These are phyloP conservation scores for Lanistes nyassanus DNA, from an alignment of 1,140 invertebrate genomes.

Conservation along the genomic window DNA sequence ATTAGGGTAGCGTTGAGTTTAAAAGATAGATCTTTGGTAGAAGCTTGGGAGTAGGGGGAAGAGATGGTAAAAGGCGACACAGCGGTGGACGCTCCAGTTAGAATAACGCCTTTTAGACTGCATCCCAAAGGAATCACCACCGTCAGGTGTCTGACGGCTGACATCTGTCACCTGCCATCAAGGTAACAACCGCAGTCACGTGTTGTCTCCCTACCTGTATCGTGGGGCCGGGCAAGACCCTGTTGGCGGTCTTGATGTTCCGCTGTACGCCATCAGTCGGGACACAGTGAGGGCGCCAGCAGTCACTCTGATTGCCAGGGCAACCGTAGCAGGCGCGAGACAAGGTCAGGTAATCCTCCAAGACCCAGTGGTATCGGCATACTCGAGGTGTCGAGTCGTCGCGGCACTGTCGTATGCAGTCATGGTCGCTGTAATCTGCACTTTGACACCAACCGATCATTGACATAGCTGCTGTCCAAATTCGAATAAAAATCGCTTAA, in stretches of 20 bases:
- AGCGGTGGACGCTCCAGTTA: conserved; percentile 23
- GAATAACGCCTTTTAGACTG: conserved; percentile 17
- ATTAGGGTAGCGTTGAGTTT: too few relatives aligned
- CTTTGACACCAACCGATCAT: not conserved
- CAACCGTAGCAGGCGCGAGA: conserved; percentile 84
- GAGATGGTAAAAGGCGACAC: too few relatives aligned
- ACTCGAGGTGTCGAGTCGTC: conserved; percentile 9
- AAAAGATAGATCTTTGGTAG: too few relatives aligned
- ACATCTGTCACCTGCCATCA: not conserved
- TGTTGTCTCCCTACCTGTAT: conserved; percentile 74
- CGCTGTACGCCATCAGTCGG: conserved; percentile 81
- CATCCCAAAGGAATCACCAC: conserved; percentile 1
- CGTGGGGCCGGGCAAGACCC: conserved; percentile 84
- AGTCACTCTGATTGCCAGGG: conserved; percentile 80
- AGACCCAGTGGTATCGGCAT: conserved; percentile 27
- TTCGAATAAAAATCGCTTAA: too few relatives aligned
- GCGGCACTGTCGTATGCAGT: conserved; percentile 18
- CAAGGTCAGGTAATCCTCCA: conserved; percentile 29
- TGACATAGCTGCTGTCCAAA: too few relatives aligned
- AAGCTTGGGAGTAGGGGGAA: too few relatives aligned
- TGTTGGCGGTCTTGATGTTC: conserved; percentile 81
- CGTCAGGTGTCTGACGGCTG: conserved; percentile 5
- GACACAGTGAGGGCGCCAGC: conserved; percentile 81
- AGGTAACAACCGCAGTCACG: not conserved
- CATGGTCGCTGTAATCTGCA: conserved; percentile 25